A percentile compares a stretch with the other conserved stretches of the same genome.
Evolutionary conservation across 2,797 vertebrate species (phyloP).

Genomic region (Neosilurus hyrtlii): DNA sequence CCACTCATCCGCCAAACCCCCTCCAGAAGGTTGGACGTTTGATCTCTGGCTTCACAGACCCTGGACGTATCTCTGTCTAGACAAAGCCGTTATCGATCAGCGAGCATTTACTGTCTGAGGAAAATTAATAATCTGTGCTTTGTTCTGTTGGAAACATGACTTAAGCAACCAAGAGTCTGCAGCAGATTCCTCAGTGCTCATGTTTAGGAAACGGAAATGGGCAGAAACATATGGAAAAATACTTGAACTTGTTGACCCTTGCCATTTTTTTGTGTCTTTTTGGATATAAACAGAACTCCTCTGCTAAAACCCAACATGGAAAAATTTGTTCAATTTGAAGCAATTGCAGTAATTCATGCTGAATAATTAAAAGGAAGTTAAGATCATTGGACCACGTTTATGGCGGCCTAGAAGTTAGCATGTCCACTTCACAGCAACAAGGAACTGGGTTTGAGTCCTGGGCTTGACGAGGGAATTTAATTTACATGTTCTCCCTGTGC

Average conservation of each 20-base stretch:
- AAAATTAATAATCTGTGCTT: constrained; percentile 46
- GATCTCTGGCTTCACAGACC: constrained; percentile 25
- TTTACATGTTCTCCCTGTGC: too few species aligned
- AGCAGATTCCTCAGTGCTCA: constrained; percentile 42
- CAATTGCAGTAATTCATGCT: neutral
- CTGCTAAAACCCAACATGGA: constrained; percentile 54
- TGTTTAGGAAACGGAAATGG: constrained; percentile 36
- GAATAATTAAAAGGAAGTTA: neutral
- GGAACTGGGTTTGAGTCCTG: too few species aligned
- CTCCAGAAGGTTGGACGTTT: neutral
- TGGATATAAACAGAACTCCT: constrained; percentile 51
- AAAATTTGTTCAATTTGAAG: neutral
- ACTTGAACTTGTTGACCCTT: constrained; percentile 50
- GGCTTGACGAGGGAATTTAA: too few species aligned
- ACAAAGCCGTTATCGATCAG: constrained; percentile 36
- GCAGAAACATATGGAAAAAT: constrained; percentile 55
- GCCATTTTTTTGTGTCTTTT: constrained; percentile 56
- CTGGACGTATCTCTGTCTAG: constrained; percentile 38
- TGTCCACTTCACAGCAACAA: too few species aligned
- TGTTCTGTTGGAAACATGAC: constrained; percentile 5
- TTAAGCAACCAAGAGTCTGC: constrained; percentile 34
- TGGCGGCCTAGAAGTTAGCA: too few species aligned
- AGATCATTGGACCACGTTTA: neutral
- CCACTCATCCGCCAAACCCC: neutral
- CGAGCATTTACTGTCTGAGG: constrained; percentile 1